Percentiles rank a stretch among this genome's conserved stretches.
These are phyloP conservation scores for Tympanuchus pallidicinctus DNA, from an alignment of 2,113 vertebrate genomes.

Conservation along the genomic window DNA sequence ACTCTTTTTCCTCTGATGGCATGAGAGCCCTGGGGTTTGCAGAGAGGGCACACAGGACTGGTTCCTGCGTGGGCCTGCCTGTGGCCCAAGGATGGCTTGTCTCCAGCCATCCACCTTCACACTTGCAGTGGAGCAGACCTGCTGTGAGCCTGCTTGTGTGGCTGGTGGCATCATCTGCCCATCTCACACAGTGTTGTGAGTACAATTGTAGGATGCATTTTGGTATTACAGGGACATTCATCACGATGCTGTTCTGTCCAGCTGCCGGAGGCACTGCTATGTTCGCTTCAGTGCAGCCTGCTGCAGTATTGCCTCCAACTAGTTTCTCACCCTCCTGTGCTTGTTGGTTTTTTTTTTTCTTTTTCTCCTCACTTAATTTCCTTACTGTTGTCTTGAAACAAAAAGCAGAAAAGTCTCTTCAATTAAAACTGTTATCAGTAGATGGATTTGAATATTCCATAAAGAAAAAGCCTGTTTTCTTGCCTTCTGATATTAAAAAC, in stretches of 20 bases:
- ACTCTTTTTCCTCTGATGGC: neutral
- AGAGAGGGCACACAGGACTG: rapidly evolving
- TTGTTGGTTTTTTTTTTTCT: neutral
- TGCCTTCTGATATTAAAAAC: neutral
- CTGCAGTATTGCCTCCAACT: neutral
- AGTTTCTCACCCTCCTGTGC: neutral
- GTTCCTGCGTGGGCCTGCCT: rapidly evolving
- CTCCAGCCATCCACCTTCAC: rapidly evolving
- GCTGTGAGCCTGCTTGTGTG: neutral
- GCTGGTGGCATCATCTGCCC: neutral
- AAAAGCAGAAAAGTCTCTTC: neutral
- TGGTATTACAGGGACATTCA: neutral
- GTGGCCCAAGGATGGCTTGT: rapidly evolving
- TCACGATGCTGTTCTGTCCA: neutral
- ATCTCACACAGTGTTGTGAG: neutral
- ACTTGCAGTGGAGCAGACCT: rapidly evolving
- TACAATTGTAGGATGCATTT: neutral
- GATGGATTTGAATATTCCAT: neutral
- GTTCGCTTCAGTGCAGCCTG: neutral
- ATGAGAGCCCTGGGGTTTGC: neutral
- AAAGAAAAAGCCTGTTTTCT: neutral
- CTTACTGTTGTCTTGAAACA: rapidly evolving
- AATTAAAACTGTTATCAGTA: neutral
- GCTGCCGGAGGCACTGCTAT: neutral
- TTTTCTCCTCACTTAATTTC: neutral